These are phyloP conservation scores for Muscicapa striata DNA, from an alignment of 2,797 vertebrate species.

Conservation along the genomic window DNA sequence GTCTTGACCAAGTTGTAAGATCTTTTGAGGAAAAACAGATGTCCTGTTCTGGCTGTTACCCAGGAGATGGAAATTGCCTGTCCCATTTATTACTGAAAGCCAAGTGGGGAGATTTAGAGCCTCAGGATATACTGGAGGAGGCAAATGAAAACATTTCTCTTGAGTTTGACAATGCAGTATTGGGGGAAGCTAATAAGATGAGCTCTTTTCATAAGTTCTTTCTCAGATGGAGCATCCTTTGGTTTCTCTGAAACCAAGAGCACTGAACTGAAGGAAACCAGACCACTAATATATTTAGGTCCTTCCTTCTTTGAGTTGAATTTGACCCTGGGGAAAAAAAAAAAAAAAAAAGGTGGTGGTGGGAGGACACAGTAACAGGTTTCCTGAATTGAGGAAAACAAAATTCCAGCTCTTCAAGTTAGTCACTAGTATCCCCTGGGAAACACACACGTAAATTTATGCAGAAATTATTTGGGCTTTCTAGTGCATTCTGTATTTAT, in stretches of 20 bases:
- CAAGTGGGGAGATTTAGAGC: neutral
- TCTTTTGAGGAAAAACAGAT: slow-evolving; percentile 27
- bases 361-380: neutral
- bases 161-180: neutral
- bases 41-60: neutral
- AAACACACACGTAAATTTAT: neutral
- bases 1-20: neutral
- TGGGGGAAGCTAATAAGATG: neutral
- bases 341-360: neutral
- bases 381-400: neutral
- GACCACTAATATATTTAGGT: neutral
- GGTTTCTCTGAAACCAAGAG: neutral
- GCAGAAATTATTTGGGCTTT: neutral
- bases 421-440: too few species aligned
- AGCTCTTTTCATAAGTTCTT: neutral
- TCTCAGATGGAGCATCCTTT: neutral
- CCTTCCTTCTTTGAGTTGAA: neutral
- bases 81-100: neutral
- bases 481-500: neutral
- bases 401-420: neutral
- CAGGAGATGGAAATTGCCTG: neutral
- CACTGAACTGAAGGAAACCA: neutral
- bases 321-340: neutral
- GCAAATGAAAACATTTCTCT: neutral
- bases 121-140: neutral